Percentiles rank a stretch among this genome's conserved stretches.
phyloP scores from a whole-genome alignment of 2,113 vertebrate genomes.

The Ranitomeya variabilis region DNA sequence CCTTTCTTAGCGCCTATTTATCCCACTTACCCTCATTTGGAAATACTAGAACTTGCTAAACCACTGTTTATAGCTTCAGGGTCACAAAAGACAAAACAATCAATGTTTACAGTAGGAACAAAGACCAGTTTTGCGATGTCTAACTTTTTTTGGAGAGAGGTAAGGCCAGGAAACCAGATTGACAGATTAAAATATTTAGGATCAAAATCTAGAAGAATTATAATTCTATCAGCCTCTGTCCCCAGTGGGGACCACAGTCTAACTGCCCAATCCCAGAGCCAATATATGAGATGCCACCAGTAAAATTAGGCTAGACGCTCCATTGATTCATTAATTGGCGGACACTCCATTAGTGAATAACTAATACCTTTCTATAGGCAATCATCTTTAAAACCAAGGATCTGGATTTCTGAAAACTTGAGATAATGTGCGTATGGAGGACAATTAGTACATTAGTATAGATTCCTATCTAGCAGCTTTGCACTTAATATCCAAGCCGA shows the following conservation, averaged over 20 bases:
- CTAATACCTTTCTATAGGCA: not conserved
- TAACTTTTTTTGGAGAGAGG: not conserved
- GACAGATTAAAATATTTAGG: not conserved
- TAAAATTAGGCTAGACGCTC: not conserved
- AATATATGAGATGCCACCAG: not conserved
- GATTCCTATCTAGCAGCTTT: not conserved
- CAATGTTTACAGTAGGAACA: not conserved
- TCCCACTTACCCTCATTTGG: not conserved
- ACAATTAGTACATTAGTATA: not conserved
- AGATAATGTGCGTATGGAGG: not conserved
- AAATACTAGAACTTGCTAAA: slow-evolving; percentile 1
- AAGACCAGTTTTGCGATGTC: not conserved
- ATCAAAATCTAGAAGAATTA: no score
- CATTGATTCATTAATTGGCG: not conserved
- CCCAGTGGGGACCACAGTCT: not conserved
- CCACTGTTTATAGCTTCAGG: not conserved
- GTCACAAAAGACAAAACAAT: not conserved
- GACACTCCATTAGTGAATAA: not conserved
- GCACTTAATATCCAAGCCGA: not conserved
- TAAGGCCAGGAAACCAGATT: not conserved
- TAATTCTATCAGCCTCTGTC: no score
- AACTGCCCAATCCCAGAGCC: not conserved
- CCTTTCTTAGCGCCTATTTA: not conserved
- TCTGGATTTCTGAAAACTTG: not conserved
- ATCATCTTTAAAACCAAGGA: not conserved